These are phyloP conservation scores for Muscidifurax raptorellus DNA, from an alignment of 1,140 invertebrate genomes.

Conservation along the genomic window DNA sequence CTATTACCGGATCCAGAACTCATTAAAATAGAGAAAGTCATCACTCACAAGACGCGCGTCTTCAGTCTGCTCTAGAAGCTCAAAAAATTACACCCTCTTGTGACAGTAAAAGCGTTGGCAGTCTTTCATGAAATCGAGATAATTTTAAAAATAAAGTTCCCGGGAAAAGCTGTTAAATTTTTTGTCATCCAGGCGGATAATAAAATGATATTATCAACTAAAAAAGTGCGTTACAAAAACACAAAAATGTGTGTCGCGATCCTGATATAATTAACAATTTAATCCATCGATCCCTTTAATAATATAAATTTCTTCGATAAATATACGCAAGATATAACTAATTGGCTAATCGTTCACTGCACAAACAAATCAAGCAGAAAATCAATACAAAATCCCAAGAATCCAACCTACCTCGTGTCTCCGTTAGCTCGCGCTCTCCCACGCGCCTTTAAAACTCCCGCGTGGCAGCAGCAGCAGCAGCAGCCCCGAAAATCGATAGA, in stretches of 20 bases:
- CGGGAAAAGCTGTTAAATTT: not conserved
- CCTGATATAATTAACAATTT: no score
- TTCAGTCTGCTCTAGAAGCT: not conserved
- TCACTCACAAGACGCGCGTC: not conserved
- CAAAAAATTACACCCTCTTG: not conserved
- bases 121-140: not conserved
- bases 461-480: not conserved
- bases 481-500: not conserved
- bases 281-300: no score
- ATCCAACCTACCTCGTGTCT: not conserved
- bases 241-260: no score
- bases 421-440: not conserved
- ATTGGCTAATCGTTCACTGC: no score
- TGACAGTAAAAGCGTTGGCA: not conserved
- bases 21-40: constrained; percentile 22
- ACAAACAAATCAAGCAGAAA: not conserved
- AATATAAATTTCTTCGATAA: no score
- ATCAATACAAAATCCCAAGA: not conserved
- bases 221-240: not conserved
- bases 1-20: not conserved
- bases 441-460: not conserved
- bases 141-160: not conserved
- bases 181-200: not conserved
- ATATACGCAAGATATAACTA: no score
- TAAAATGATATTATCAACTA: not conserved